Evolutionary conservation across 2,113 vertebrate species (phyloP).

Genomic region (Garra rufa): DNA sequence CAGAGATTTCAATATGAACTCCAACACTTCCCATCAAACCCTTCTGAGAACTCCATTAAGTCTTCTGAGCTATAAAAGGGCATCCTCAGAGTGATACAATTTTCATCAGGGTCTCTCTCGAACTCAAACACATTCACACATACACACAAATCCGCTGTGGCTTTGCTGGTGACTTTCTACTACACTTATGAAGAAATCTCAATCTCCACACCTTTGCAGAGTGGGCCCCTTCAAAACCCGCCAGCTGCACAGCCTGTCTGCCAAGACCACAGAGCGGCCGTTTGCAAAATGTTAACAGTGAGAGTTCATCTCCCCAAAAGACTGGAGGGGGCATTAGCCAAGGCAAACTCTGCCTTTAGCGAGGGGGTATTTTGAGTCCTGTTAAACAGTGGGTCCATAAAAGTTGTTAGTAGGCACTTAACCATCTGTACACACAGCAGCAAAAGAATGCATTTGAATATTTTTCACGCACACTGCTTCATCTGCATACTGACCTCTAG

Average conservation of each 20-base stretch:
- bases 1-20: slow-evolving; percentile 6
- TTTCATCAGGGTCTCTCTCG: background rate
- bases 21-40: background rate
- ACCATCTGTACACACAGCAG: slow-evolving; percentile 78
- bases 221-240: background rate
- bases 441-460: slow-evolving; percentile 62
- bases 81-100: background rate
- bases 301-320: slow-evolving; percentile 58
- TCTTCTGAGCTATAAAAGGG: slow-evolving; percentile 5
- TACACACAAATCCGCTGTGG: background rate
- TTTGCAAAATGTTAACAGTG: slow-evolving; percentile 63
- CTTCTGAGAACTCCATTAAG: slow-evolving; percentile 6
- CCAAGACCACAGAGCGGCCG: slow-evolving; percentile 51
- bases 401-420: slow-evolving; percentile 76
- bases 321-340: slow-evolving; percentile 55
- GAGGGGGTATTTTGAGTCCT: slow-evolving; percentile 63
- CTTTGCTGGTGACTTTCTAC: slow-evolving; percentile 29
- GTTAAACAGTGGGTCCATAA: slow-evolving; percentile 69
- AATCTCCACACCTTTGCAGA: slow-evolving; percentile 14
- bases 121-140: slow-evolving; percentile 1
- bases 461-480: slow-evolving; percentile 62
- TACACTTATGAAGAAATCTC: slow-evolving; percentile 14
- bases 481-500: slow-evolving; percentile 74
- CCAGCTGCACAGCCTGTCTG: slow-evolving; percentile 63
- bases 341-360: slow-evolving; percentile 60